Base-by-base conservation (phyloP, 2,888 invertebrate genomes). In the Pyrgus malvae region DNA sequence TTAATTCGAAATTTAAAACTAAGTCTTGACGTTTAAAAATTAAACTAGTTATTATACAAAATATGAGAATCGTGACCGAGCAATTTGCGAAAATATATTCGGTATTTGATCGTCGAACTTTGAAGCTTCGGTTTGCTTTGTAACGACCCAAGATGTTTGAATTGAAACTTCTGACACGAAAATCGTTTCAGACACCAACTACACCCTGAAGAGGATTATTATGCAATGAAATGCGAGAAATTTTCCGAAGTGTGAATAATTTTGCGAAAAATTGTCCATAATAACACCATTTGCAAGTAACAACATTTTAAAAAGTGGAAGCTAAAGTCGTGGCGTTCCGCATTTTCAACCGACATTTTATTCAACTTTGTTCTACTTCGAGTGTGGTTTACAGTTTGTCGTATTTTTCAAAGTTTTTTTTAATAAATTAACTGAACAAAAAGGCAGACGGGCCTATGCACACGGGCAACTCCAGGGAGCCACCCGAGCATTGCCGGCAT, bases 101-200 rank as follows among this genome's bases (percentile, higher is more conserved):
- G 35, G 21, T 46, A 19, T 48, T 37, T 25, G 35, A 23, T 46
- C 14, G 23, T n/a, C 37, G 12, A 48, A 38, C 48, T 27, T 25
- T 6, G 11, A 4, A 48, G 25, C 16, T 48, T 38, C 48, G 19
- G 38, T 48, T 48, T 38, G 37, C 12, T 38, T 29, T 38, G 46
- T 46, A 23, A 41, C 14, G 14, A 40, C 23, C 25, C 27, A 38
- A 48, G 38, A 48, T 27, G 27, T 27, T 48, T 38, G 48, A 48
- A 38, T 64, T 55, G 61, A 41, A 76, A 72, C 62, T 77, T 74
- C 58, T 35, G 61, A 76, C 77, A 76, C 55, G 78, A 67, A 72
- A 78, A 73, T 61, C 73, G 69, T 76, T 77, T 78, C 61, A 76
- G 37, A 37, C 25, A 37, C 25, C 25, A 48, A 48, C 38, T 48